A percentile compares a stretch with the other conserved stretches of the same genome.
Evolutionary conservation across 1,140 invertebrate genomes (phyloP).

Genomic region (Protaetia brevitarsis): DNA sequence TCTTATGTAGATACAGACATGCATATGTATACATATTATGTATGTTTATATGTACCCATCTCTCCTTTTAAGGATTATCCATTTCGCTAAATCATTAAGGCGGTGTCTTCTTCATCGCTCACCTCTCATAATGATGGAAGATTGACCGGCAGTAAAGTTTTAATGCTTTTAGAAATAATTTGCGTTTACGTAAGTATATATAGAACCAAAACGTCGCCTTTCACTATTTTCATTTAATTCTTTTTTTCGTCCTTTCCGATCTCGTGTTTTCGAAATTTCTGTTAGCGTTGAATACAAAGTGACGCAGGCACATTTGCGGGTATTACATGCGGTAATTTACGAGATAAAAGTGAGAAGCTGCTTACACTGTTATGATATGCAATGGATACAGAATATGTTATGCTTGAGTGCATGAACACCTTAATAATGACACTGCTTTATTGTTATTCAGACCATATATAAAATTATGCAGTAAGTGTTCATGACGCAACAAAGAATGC

Average conservation of each 20-base stretch:
- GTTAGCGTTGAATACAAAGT: background rate
- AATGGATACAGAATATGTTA: too few relatives aligned
- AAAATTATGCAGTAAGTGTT: too few relatives aligned
- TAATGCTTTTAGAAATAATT: background rate
- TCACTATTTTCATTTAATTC: too few relatives aligned
- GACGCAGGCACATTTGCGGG: background rate
- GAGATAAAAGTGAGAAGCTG: background rate
- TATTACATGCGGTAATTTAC: background rate
- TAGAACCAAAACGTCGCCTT: background rate
- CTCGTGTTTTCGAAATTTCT: background rate
- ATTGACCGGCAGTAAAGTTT: constrained; percentile 1
- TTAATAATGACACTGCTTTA: too few relatives aligned
- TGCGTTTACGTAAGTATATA: background rate
- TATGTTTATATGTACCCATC: too few relatives aligned
- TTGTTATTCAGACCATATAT: too few relatives aligned
- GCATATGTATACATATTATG: too few relatives aligned
- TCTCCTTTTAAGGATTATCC: background rate
- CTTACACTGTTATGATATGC: background rate
- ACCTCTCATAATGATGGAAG: background rate
- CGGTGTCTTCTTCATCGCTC: background rate
- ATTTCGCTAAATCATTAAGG: background rate
- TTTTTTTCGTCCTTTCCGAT: background rate
- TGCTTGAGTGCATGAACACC: too few relatives aligned
- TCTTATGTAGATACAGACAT: too few relatives aligned
- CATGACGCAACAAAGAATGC: too few relatives aligned